phyloP scores from a whole-genome alignment of 2,888 invertebrate genomes.

The Lasioglossum malachurum region DNA sequence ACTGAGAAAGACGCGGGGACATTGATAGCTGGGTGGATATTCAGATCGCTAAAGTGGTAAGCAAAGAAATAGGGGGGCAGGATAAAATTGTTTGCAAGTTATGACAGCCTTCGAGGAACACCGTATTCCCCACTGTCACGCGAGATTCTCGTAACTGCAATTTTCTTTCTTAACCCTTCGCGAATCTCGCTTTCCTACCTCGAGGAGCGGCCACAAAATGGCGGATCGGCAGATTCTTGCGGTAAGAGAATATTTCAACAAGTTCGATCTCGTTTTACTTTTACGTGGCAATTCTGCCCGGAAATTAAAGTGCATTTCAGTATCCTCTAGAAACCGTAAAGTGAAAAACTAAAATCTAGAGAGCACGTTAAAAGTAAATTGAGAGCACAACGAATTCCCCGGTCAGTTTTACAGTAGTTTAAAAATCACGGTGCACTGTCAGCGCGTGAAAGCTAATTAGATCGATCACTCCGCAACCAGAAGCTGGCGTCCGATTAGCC shows the following conservation, averaged over 20 bases:
- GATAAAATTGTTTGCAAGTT: constrained; percentile 47
- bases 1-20: neutral
- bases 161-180: constrained; percentile 27
- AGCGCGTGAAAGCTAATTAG: neutral
- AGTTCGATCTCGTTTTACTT: neutral
- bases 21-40: neutral
- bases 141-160: constrained; percentile 2
- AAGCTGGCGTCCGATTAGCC: neutral
- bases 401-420: neutral
- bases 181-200: constrained; percentile 1
- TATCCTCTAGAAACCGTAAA: neutral
- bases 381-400: neutral
- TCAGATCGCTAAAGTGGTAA: constrained; percentile 29
- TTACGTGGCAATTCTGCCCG: neutral
- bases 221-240: neutral
- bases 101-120: constrained; percentile 13
- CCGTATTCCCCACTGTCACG: neutral
- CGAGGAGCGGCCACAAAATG: neutral
- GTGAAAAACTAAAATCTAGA: neutral
- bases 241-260: neutral
- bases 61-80: constrained; percentile 20
- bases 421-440: neutral
- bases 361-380: neutral
- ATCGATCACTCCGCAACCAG: neutral
- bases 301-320: neutral